A percentile compares a stretch with the other conserved stretches of the same genome.
phyloP scores from a whole-genome alignment of 2,797 vertebrate genomes.

The Galago senegalensis region DNA sequence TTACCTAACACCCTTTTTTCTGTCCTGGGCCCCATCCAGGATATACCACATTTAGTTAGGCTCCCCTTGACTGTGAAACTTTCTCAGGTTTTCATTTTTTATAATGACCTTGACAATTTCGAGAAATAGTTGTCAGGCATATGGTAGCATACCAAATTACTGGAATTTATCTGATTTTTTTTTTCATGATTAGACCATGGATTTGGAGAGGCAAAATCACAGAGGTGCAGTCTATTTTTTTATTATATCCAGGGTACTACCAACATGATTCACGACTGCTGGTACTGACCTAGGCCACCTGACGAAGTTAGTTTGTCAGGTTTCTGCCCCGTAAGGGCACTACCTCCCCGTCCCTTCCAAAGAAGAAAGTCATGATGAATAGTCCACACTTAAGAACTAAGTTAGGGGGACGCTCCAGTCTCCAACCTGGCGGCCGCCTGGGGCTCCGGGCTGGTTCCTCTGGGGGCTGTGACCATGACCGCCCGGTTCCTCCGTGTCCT shows the following conservation, averaged over 20 bases:
- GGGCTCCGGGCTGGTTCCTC: background rate
- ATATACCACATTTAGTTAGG: background rate
- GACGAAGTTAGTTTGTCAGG: background rate
- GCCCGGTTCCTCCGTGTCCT: slow-evolving; percentile 72
- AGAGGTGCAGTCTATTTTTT: background rate
- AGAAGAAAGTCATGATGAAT: background rate
- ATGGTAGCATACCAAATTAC: background rate
- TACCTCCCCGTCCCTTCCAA: background rate
- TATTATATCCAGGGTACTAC: no score
- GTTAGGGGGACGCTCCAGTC: background rate
- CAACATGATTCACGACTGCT: background rate
- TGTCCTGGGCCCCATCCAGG: background rate
- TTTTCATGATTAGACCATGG: background rate
- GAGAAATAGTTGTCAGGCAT: background rate
- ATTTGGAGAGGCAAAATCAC: background rate
- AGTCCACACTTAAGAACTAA: background rate
- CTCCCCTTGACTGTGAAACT: background rate
- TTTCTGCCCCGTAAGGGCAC: background rate
- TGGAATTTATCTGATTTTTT: background rate
- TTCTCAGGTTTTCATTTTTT: background rate
- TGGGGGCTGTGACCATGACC: background rate
- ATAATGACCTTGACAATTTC: background rate
- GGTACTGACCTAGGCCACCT: background rate
- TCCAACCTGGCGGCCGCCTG: slow-evolving; percentile 90
- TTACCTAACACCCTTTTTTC: background rate